Percentiles rank a stretch among this genome's conserved stretches.
Conservation (phyloP, 2,113 vertebrate species). For the Podilymbus podiceps region DNA sequence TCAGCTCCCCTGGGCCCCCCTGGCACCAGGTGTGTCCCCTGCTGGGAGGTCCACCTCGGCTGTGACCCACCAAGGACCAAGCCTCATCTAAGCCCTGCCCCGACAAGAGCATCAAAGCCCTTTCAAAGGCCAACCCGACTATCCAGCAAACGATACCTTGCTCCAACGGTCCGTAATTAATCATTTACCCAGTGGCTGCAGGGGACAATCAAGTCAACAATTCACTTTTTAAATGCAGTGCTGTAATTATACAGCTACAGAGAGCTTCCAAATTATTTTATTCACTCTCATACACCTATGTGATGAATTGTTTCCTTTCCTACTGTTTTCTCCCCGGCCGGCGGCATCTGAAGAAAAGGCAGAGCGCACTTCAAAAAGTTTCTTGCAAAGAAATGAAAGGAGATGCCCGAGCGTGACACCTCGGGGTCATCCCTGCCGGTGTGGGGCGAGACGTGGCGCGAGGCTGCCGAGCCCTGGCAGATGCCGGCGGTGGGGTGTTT, state of each 20-base stretch:
- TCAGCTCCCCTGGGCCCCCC: neutral
- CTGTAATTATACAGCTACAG: constrained; percentile 56
- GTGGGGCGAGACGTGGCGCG: fast-evolving
- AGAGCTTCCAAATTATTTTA: constrained; percentile 48
- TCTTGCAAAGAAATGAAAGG: neutral
- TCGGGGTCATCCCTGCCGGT: neutral
- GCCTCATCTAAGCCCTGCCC: constrained; percentile 8
- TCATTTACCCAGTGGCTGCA: constrained; percentile 64
- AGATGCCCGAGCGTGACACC: neutral
- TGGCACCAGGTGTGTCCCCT: neutral
- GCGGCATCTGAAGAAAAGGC: neutral
- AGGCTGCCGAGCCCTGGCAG: neutral
- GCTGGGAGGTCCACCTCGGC: neutral
- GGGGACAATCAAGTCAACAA: constrained; percentile 73
- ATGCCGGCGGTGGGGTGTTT: neutral
- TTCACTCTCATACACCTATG: constrained; percentile 17
- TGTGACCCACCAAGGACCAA: constrained; percentile 43
- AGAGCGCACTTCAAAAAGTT: neutral
- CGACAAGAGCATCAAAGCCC: neutral
- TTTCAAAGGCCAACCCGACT: constrained; percentile 35
- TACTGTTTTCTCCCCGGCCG: neutral
- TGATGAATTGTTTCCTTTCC: constrained; percentile 42
- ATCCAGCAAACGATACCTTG: neutral
- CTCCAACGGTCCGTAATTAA: constrained; percentile 43
- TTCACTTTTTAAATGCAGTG: constrained; percentile 65